Evolutionary conservation across 2,113 vertebrate genomes (phyloP).

Genomic region (Calyptommatus sinebrachiatus): DNA sequence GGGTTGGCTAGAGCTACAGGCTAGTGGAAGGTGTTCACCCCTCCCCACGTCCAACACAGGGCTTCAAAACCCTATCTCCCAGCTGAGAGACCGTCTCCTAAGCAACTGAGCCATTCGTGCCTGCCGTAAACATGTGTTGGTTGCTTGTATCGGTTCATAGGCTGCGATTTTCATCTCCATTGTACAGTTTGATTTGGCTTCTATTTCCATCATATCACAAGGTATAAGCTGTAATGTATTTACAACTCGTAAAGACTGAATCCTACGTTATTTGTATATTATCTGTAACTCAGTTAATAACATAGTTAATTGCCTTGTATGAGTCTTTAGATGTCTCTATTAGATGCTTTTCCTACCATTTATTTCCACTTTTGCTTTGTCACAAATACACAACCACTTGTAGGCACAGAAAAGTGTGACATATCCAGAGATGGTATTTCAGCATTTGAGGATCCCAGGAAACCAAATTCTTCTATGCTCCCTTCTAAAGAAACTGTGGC

Average conservation of each 20-base stretch:
- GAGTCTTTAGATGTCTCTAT: background rate
- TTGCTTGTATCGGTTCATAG: no score
- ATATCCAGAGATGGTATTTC: background rate
- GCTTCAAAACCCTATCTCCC: no score
- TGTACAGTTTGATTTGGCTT: no score
- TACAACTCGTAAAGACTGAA: background rate
- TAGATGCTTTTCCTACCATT: background rate
- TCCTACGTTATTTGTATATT: background rate
- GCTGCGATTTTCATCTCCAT: background rate
- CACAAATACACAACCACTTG: constrained; percentile 31
- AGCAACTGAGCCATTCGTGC: no score
- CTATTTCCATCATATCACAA: background rate
- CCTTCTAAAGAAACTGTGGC: constrained; percentile 31
- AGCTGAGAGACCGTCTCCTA: no score
- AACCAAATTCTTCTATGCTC: constrained; percentile 41
- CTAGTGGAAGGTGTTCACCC: no score
- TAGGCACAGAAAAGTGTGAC: constrained; percentile 20
- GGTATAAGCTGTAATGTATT: background rate
- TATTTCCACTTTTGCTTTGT: constrained; percentile 12
- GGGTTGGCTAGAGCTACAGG: no score
- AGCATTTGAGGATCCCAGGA: background rate
- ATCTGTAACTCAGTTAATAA: background rate
- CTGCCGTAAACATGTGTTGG: background rate
- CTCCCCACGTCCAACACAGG: no score
- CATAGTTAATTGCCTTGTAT: background rate